Evolutionary conservation across 2,888 invertebrate genomes (phyloP).

Genomic region (Nomada ferruginata): DNA sequence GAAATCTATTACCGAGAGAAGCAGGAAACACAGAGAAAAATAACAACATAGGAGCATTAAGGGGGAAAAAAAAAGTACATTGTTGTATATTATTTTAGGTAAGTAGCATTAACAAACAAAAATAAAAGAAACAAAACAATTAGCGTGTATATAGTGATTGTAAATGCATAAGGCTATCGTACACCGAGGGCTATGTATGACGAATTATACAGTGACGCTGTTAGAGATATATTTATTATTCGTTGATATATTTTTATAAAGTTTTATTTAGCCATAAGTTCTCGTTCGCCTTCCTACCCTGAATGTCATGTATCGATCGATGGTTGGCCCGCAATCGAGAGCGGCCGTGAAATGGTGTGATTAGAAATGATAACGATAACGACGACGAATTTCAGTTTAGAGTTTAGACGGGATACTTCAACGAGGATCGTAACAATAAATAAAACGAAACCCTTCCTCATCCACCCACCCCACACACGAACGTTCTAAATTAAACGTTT

Average conservation of each 20-base stretch:
- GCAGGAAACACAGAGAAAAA: background rate
- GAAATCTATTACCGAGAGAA: conserved; percentile 40
- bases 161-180: conserved; percentile 77
- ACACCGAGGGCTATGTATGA: conserved; percentile 72
- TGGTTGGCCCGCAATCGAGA: conserved; percentile 43
- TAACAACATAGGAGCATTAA: conserved; percentile 53
- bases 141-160: conserved; percentile 81
- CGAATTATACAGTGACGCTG: conserved; percentile 76
- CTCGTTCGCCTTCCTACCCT: conserved; percentile 69
- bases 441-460: background rate
- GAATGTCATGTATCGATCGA: conserved; percentile 57
- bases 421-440: conserved; percentile 59
- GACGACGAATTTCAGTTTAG: conserved; percentile 33
- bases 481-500: conserved; percentile 36
- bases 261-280: conserved; percentile 81
- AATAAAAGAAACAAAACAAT: background rate
- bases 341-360: conserved; percentile 4
- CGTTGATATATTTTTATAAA: conserved; percentile 84
- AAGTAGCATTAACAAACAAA: conserved; percentile 69
- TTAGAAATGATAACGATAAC: background rate
- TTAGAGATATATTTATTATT: conserved; percentile 83
- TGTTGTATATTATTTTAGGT: conserved; percentile 80
- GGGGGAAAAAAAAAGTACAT: conserved; percentile 59
- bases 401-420: conserved; percentile 35
- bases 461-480: conserved; percentile 18